phyloP scores from a whole-genome alignment of 30 jellyfish, hydroid and myxozoan species.

The Phacellophora camtschatica region DNA sequence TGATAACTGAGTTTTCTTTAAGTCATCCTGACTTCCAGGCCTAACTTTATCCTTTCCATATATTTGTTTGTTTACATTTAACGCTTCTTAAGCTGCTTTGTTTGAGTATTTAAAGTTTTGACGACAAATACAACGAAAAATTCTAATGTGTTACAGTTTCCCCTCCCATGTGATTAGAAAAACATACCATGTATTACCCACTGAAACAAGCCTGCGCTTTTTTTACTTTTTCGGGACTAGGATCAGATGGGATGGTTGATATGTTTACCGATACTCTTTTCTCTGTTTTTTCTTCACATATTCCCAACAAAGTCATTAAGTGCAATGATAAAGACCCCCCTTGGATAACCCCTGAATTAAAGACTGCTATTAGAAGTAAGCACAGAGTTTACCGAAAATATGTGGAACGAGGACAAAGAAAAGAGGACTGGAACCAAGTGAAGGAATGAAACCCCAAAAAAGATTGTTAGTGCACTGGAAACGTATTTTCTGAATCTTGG shows the following conservation, averaged over 20 bases:
- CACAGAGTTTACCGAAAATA: slow-evolving; percentile 31
- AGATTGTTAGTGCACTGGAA: slow-evolving; percentile 22
- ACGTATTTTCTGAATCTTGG: slow-evolving; percentile 11
- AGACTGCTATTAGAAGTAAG: slow-evolving; percentile 40
- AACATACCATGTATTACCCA: background rate
- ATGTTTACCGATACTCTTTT: slow-evolving; percentile 7
- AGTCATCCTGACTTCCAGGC: slow-evolving; percentile 5
- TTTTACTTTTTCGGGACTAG: background rate
- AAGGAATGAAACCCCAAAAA: slow-evolving; percentile 21
- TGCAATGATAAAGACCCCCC: slow-evolving; percentile 40
- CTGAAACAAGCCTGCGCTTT: slow-evolving; percentile 17
- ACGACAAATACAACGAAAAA: background rate
- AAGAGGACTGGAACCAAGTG: slow-evolving; percentile 44
- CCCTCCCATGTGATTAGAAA: slow-evolving; percentile 3
- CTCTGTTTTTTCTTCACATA: background rate
- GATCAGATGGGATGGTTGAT: background rate
- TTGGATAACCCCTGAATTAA: slow-evolving; percentile 39
- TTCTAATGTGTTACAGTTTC: slow-evolving; percentile 1
- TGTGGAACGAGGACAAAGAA: slow-evolving; percentile 33
- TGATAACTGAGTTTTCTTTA: background rate
- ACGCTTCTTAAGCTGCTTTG: slow-evolving; percentile 9
- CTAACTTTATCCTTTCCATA: background rate
- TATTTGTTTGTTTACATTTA: background rate
- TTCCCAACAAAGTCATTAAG: slow-evolving; percentile 22
- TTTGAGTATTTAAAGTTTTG: background rate